Evolutionary conservation across 1,140 invertebrate species (phyloP), one percentile per base, ranked within the genome.

Genomic region (Zaprionus gabonicus): DNA sequence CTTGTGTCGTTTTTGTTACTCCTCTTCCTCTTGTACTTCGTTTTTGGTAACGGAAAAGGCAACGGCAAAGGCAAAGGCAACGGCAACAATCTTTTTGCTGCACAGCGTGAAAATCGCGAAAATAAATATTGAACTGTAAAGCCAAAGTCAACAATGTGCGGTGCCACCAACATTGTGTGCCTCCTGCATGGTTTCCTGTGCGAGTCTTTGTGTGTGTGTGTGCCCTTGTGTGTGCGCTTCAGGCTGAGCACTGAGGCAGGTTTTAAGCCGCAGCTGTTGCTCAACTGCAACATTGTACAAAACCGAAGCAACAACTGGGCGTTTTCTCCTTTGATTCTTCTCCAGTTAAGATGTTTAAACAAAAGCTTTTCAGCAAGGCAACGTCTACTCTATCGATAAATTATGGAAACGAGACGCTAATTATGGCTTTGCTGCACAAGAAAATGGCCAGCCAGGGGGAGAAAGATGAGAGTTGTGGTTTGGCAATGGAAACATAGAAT

Each of bases 101-200:
- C 71, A 76, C 77, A 82, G 84, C 74, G 83, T 86, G 90, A 78
- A 91, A 91, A 91, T 91, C 88, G 88, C 88, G 88, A 91, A 86
- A 88, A 91, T 91, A 91, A 91, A 91, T 91, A 91, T 91, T 91
- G 88, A 91, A 91, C 84, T 86, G 84, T 91, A 91, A 91, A 86
- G 84, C 88, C 88, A 91, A 91, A 91, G 88, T 91, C 88, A 91
- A 91, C 86, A 91, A 62, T 68, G 66, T 59, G 63, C 58, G 51
- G 12, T 38, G 56, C 64, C 31, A 25, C 38, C 41, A 27, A 49
- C 58, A 51, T 71, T 49, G 44, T 73, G 38, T 64, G 64, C 41
- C n/a, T 17, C 7, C 41, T 46, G 41, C n/a, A 46, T 46, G 38
- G 2, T n/a, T 44, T 49, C 27, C 25, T 41, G 20, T 38, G 46